A percentile compares a stretch with the other conserved stretches of the same genome.
Evolutionary conservation across 2,888 invertebrate genomes (phyloP).

Genomic region (Netelia fuscicornis): DNA sequence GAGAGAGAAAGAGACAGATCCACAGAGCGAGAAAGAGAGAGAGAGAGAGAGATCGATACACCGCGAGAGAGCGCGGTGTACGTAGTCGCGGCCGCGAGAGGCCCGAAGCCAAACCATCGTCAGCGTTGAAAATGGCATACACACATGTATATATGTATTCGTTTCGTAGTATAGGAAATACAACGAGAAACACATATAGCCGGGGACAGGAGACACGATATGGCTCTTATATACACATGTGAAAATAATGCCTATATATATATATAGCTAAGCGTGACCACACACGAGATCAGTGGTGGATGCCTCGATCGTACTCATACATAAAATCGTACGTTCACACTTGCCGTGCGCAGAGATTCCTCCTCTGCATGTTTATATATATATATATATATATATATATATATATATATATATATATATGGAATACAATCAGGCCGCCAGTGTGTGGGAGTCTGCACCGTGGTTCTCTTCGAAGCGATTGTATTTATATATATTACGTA

Average conservation of each 20-base stretch:
- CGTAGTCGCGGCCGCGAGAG: conserved; percentile 66
- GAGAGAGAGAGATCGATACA: conserved; percentile 76
- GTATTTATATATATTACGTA: conserved; percentile 15
- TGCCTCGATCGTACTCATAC: conserved; percentile 7
- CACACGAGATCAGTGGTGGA: conserved; percentile 1
- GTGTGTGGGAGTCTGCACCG: not conserved
- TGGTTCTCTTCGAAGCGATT: too few species aligned
- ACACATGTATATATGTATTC: conserved; percentile 35
- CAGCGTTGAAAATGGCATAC: conserved; percentile 68
- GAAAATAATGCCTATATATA: conserved; percentile 17
- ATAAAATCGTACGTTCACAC: conserved; percentile 29
- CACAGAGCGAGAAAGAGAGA: not conserved
- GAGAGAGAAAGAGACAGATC: not conserved
- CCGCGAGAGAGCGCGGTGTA: conserved; percentile 34
- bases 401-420: not conserved
- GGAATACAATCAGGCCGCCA: not conserved
- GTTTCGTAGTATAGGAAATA: not conserved
- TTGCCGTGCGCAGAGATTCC: not conserved
- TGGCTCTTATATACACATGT: conserved; percentile 36
- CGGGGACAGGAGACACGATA: conserved; percentile 44
- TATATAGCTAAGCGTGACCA: conserved; percentile 1
- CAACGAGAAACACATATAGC: conserved; percentile 41
- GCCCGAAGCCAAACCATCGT: conserved; percentile 78
- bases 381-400: not conserved
- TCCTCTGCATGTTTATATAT: conserved; percentile 5